Conservation (phyloP, 1,140 invertebrate species). For the Oryctes rhinoceros region DNA sequence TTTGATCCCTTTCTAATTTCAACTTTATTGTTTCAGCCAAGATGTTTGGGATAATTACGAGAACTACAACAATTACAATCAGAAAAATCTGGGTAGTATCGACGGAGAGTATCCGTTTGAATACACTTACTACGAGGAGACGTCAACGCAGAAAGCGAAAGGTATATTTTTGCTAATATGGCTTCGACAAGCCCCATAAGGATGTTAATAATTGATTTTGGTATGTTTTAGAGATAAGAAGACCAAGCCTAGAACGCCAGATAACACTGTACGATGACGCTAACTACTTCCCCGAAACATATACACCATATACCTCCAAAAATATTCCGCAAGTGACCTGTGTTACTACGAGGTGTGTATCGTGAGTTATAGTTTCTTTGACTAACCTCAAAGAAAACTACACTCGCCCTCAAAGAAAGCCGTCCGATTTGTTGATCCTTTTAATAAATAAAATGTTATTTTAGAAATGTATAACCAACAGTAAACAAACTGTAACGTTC, state of each 20-base stretch:
- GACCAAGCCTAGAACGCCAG: constrained; percentile 82
- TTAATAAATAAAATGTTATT: background rate
- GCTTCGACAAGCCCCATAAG: background rate
- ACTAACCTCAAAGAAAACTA: no score
- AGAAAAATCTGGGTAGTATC: constrained; percentile 28
- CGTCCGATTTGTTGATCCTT: background rate
- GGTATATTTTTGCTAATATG: background rate
- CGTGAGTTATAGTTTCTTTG: background rate
- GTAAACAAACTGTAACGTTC: no score
- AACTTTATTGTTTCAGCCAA: constrained; percentile 13
- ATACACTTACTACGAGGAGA: constrained; percentile 23
- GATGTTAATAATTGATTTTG: background rate
- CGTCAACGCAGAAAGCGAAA: background rate
- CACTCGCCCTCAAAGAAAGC: no score
- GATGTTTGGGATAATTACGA: constrained; percentile 29
- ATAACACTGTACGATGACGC: constrained; percentile 80
- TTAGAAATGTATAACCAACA: no score
- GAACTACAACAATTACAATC: constrained; percentile 31
- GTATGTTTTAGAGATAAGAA: constrained; percentile 62
- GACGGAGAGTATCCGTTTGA: constrained; percentile 24
- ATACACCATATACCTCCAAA: constrained; percentile 49
- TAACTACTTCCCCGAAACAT: constrained; percentile 51
- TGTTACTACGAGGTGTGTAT: constrained; percentile 43
- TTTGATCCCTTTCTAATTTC: background rate
- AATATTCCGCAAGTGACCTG: constrained; percentile 52